Evolutionary conservation across 1,140 invertebrate genomes (phyloP).

Genomic region (Heliconius himera): DNA sequence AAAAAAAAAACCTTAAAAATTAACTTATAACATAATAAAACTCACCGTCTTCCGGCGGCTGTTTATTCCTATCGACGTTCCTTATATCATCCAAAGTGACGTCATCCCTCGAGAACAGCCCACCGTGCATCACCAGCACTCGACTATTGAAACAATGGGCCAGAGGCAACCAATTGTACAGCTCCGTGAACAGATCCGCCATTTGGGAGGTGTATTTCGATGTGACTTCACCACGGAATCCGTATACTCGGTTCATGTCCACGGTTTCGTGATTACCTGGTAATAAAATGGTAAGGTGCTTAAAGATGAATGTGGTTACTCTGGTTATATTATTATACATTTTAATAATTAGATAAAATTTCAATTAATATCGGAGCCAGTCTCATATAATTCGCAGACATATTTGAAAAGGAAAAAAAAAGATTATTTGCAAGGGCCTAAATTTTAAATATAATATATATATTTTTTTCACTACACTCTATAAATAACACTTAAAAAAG

Average conservation of each 20-base stretch:
- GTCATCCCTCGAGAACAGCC: slow-evolving; percentile 94
- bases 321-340: no score
- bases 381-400: no score
- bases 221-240: slow-evolving; percentile 98
- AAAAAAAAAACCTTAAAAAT: no score
- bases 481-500: no score
- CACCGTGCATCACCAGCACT: slow-evolving; percentile 98
- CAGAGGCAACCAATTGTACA: slow-evolving; percentile 98
- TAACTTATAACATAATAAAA: background rate
- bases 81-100: slow-evolving; percentile 96
- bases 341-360: no score
- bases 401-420: no score
- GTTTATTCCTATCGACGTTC: slow-evolving; percentile 93
- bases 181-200: slow-evolving; percentile 98
- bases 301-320: no score
- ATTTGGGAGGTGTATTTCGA: slow-evolving; percentile 97
- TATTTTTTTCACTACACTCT: no score
- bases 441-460: no score
- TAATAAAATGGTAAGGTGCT: slow-evolving; percentile 41
- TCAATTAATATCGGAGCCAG: no score
- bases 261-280: slow-evolving; percentile 98
- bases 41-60: slow-evolving; percentile 97
- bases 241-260: slow-evolving; percentile 99
- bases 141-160: slow-evolving; percentile 96
- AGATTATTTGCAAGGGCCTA: no score